Evolutionary conservation across 2,797 vertebrate species (phyloP).

Genomic region (Atherinosoma microstoma): DNA sequence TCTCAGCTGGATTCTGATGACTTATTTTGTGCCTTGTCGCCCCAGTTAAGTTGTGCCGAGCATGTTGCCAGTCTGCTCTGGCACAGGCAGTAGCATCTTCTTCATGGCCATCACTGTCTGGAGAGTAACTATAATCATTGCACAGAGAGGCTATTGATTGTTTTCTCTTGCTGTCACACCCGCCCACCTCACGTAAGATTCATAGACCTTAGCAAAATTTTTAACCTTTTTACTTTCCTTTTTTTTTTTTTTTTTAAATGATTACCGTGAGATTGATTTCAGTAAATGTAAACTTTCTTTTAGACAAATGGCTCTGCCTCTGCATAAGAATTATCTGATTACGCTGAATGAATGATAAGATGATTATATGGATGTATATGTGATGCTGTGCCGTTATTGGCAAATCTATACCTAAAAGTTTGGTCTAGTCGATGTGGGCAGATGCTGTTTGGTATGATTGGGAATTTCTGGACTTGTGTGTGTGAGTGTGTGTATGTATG

Average conservation of each 20-base stretch:
- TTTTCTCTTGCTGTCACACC: slow-evolving; percentile 33
- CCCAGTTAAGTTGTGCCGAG: slow-evolving; percentile 45
- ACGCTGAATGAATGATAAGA: slow-evolving; percentile 38
- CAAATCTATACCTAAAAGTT: slow-evolving; percentile 44
- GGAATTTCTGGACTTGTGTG: neutral
- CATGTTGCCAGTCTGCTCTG: slow-evolving; percentile 1
- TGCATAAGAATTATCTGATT: slow-evolving; percentile 62
- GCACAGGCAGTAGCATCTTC: slow-evolving; percentile 24
- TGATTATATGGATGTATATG: slow-evolving; percentile 41
- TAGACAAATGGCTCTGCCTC: slow-evolving; percentile 32
- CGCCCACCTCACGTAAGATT: neutral
- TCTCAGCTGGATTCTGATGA: slow-evolving; percentile 51
- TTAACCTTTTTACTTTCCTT: slow-evolving; percentile 52
- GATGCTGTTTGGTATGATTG: slow-evolving; percentile 17
- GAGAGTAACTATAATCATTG: slow-evolving; percentile 1
- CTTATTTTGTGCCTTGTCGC: slow-evolving; percentile 75
- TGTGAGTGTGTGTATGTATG: neutral
- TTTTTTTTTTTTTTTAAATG: slow-evolving; percentile 15
- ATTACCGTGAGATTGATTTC: slow-evolving; percentile 1
- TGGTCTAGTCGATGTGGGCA: slow-evolving; percentile 13
- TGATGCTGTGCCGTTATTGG: slow-evolving; percentile 36
- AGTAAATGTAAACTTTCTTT: slow-evolving; percentile 31
- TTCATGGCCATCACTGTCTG: slow-evolving; percentile 3
- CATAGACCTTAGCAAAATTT: slow-evolving; percentile 12
- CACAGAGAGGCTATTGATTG: slow-evolving; percentile 18